Evolutionary conservation across 2,888 invertebrate species (phyloP).

Genomic region (Eristalis tenax): DNA sequence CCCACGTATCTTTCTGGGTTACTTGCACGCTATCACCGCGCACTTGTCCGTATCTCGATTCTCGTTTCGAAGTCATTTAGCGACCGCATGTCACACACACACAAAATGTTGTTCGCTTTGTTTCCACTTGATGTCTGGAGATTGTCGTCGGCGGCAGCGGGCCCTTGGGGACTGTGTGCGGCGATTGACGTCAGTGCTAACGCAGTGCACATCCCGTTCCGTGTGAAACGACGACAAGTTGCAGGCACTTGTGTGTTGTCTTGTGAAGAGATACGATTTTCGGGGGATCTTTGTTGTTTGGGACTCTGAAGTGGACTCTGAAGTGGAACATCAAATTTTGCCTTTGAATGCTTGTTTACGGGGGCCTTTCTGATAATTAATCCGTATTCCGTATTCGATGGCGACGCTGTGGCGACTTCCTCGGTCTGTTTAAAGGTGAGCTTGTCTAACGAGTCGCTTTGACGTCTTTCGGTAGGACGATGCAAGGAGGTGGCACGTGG

Average conservation of each 20-base stretch:
- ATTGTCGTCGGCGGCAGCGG: neutral
- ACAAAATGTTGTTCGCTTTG: neutral
- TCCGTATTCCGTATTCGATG: neutral
- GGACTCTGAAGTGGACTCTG: neutral
- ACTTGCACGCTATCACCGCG: neutral
- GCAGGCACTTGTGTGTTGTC: neutral
- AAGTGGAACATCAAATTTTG: neutral
- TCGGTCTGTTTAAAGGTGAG: neutral
- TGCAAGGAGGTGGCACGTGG: no score
- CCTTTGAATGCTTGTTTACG: neutral
- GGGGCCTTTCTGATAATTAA: neutral
- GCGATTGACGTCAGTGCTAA: neutral
- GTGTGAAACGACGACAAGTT: neutral
- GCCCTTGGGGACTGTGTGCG: neutral
- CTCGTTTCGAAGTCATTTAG: neutral
- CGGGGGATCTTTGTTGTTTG: neutral
- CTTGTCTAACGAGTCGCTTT: neutral
- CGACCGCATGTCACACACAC: neutral
- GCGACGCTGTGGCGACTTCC: neutral
- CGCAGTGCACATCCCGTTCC: neutral
- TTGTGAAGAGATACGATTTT: neutral
- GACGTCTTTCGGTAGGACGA: neutral
- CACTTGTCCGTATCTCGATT: conserved; percentile 1
- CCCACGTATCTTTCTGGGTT: conserved; percentile 33
- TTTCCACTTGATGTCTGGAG: neutral